Base-by-base conservation (phyloP, 2,113 vertebrate genomes). In the Okapia johnstoni region DNA sequence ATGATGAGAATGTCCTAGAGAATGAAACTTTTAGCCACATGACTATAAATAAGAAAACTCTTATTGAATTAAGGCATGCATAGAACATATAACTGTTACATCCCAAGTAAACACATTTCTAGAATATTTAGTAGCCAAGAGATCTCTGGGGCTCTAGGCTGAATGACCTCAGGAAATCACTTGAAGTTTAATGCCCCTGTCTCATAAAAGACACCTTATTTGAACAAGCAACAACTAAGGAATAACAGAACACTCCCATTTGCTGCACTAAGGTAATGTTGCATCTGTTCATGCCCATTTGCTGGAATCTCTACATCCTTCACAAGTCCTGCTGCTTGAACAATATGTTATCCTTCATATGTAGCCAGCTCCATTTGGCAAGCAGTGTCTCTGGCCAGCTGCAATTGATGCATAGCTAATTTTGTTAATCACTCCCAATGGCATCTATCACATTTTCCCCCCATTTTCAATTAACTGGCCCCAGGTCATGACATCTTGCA, bases 391-490 rank as follows among this genome's bases (percentile, higher is more conserved):
- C 73, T 88, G 96, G 92, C 96, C 97, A 98, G 96, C 98, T 98
- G 98, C 96, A 98, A 88, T n/a, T 97, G 94, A 98, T 92, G 95
- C 94, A 97, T 94, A 97, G 76, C 97, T 97, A 94, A 97, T 97
- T 98, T 97, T 97, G 95, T 92, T 98, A 98, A 98, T 97, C 97
- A 61, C 95, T 97, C 98, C 96, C 97, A 96, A 79, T 0, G 77
- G 97, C 80, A 96, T 97, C 97, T 81, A 61, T 83, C 96, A 85
- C 28, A 58, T 94, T 86, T 97, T 50, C 90, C 58, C 66, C 58
- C 50, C n/a, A 58, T 90, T 96, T 97, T 98, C 96, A 97, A 98
- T 98, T 98, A 98, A 97, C 97, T 98, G 97, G 96, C 94, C 98
- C 94, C 98, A 97, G 96, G 97, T 97, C 97, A 98, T 97, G 97